Percentiles rank a stretch among this genome's conserved stretches.
Evolutionary conservation across 2,888 invertebrate genomes (phyloP).

Genomic region (Schrankia costaestrigalis): DNA sequence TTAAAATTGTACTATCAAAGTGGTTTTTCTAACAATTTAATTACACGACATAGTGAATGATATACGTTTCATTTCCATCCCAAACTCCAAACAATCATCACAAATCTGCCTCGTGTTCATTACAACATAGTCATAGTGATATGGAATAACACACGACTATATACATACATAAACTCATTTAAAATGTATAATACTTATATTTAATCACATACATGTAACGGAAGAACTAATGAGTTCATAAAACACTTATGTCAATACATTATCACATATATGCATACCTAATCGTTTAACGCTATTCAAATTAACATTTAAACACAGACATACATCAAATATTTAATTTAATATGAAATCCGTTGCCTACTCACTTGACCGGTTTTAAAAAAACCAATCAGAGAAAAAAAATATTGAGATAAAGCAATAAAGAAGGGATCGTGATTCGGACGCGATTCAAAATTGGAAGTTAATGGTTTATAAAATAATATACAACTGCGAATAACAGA

Average conservation of each 20-base stretch:
- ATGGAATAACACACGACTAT: no score
- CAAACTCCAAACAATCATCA: no score
- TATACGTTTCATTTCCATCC: no score
- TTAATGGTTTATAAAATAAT: slow-evolving; percentile 45
- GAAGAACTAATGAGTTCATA: slow-evolving; percentile 43
- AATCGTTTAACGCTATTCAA: slow-evolving; percentile 32
- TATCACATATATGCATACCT: slow-evolving; percentile 24
- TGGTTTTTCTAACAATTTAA: no score
- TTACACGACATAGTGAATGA: no score
- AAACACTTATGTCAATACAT: slow-evolving; percentile 39
- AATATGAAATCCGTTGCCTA: slow-evolving; percentile 32
- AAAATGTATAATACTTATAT: no score
- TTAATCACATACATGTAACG: slow-evolving; percentile 37
- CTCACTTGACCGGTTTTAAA: slow-evolving; percentile 38
- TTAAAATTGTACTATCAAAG: no score
- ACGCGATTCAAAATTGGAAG: slow-evolving; percentile 39
- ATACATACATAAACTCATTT: no score
- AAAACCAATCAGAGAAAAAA: slow-evolving; percentile 46
- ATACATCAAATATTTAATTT: slow-evolving; percentile 34
- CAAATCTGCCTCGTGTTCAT: no score
- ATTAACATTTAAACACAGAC: slow-evolving; percentile 47
- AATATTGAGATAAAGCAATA: slow-evolving; percentile 54
- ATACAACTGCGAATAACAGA: slow-evolving; percentile 17
- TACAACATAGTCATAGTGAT: no score
- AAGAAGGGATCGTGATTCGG: slow-evolving; percentile 47